Evolutionary conservation across 2,888 invertebrate genomes (phyloP), one percentile per base, ranked within the genome.

Genomic region (Nebria salina): DNA sequence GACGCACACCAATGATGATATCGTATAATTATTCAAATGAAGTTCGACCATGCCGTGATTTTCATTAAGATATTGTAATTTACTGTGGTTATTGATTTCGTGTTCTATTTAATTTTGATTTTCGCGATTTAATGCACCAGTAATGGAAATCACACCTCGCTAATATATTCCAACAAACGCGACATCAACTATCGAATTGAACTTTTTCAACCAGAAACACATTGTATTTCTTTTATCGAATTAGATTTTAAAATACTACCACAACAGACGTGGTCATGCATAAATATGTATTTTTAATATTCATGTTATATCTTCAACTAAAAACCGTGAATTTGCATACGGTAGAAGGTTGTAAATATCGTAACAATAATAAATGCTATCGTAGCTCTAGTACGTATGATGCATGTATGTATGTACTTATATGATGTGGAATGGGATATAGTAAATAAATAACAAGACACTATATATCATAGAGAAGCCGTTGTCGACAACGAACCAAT

Each of bases 11-110:
- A 77, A 43, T 70, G 68, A 43, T 66, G 77, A 77, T 77, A 77
- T 77, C 70, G 77, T 54, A 20, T 20, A 70, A 72, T 78, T 78
- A 78, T 78, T 78, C 78, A 78, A 78, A 78, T 78, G 65, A 73
- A 73, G 73, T 78, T 73, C 78, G 78, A 65, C 78, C 78, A 78
- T 65, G 64, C 54, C 54, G 73, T 73, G 79, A 79, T 79, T 79
- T 74, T 79, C 79, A 79, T 79, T 79, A 79, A 79, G 79, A 79
- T 79, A 79, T 79, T 79, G 79, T 75, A 79, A 79, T 79, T 66
- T 79, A 79, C 43, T 75, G 75, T 75, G 65, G 74, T 42, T 79
- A 79, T 79, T 79, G 79, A 75, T 75, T 74, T 65, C 43, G 66
- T 79, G 74, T 68, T 42, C 41, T 42, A 15, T 2, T 43, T 43